Conservation (phyloP, 2,888 invertebrate genomes). For the Drosophila birchii region DNA sequence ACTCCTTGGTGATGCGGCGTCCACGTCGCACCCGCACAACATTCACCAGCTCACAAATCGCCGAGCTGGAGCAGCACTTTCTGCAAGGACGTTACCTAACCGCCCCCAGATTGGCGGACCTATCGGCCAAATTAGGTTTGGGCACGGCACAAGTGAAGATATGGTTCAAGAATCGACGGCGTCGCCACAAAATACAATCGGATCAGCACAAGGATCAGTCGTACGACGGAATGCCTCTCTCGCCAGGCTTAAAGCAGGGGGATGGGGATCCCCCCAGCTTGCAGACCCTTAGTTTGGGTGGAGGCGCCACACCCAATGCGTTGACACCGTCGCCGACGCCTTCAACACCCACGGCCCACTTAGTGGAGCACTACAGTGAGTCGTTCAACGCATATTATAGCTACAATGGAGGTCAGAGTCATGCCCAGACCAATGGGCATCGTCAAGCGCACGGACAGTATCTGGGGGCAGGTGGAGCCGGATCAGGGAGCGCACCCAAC, state of each 20-base stretch:
- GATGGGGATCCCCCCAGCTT: conserved; percentile 68
- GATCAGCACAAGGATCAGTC: conserved; percentile 71
- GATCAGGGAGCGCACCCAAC: conserved; percentile 23
- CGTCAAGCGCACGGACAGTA: conserved; percentile 58
- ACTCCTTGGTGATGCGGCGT: conserved; percentile 75
- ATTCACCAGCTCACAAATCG: conserved; percentile 77
- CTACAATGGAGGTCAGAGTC: conserved; percentile 62
- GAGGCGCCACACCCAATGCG: conserved; percentile 61
- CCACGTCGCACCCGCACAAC: conserved; percentile 78
- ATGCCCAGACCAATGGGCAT: conserved; percentile 39
- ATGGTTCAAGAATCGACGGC: conserved; percentile 81
- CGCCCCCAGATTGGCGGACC: conserved; percentile 66
- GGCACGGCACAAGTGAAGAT: conserved; percentile 77
- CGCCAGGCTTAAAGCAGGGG: conserved; percentile 55
- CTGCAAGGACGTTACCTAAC: conserved; percentile 76
- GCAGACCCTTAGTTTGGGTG: conserved; percentile 60
- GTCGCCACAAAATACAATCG: conserved; percentile 76
- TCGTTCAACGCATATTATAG: conserved; percentile 68
- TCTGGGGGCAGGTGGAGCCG: conserved; percentile 14
- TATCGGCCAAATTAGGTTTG: conserved; percentile 72
- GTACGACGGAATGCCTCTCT: conserved; percentile 70
- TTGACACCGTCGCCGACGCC: conserved; percentile 71
- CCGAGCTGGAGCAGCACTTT: conserved; percentile 77
- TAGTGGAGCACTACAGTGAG: conserved; percentile 65
- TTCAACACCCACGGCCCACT: conserved; percentile 59